Percentiles rank a stretch among this genome's conserved stretches.
Conservation (phyloP, 2,113 vertebrate genomes). For the Megatriorchis doriae region DNA sequence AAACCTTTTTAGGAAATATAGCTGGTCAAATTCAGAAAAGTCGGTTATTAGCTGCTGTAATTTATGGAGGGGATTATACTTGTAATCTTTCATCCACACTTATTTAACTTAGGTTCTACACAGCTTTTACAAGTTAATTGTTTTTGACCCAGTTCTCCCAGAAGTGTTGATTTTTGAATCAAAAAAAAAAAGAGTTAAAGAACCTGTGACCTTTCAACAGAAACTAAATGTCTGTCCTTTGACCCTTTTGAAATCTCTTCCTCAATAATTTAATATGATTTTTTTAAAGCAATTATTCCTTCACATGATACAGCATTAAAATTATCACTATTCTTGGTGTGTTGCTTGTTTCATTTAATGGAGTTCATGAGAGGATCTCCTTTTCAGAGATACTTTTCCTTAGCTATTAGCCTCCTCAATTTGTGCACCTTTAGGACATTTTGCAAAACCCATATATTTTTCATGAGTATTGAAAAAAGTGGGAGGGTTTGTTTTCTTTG, state of each 20-base stretch:
- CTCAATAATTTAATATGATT: neutral
- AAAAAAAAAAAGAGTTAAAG: neutral
- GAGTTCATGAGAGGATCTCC: neutral
- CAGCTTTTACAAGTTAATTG: neutral
- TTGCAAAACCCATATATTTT: neutral
- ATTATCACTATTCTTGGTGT: neutral
- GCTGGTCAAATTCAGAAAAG: neutral
- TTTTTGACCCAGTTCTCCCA: neutral
- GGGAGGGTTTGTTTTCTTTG: accelerated
- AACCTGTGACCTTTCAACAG: neutral
- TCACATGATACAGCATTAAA: neutral
- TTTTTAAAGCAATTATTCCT: neutral
- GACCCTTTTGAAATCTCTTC: neutral
- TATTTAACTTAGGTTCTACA: neutral
- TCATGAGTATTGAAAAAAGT: neutral
- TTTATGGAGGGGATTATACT: neutral
- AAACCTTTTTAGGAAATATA: neutral
- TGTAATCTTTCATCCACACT: neutral
- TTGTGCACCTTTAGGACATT: neutral
- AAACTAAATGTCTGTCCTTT: neutral
- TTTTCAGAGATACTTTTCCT: neutral
- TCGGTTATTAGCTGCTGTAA: neutral
- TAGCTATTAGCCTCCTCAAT: neutral
- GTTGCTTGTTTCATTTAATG: neutral
- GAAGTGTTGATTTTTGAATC: neutral